phyloP scores from a whole-genome alignment of 2,888 invertebrate species.

The Sesia apiformis region DNA sequence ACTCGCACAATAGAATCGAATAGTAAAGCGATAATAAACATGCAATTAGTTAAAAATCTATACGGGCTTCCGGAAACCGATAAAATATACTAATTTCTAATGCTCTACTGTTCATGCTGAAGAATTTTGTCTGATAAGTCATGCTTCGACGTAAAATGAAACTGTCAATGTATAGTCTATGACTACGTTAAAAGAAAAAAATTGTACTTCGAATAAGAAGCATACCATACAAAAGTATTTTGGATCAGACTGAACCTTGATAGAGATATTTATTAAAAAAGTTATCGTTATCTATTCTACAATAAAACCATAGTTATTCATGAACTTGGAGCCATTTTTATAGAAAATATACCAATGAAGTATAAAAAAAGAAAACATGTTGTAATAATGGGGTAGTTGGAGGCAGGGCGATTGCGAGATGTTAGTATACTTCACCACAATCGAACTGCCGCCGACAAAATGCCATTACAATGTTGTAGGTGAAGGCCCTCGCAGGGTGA shows the following conservation, averaged over 20 bases:
- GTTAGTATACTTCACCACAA: no score
- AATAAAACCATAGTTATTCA: no score
- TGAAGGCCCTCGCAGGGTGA: no score
- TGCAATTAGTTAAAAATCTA: slow-evolving; percentile 47
- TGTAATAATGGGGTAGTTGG: no score
- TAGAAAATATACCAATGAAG: no score
- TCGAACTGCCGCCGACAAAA: no score
- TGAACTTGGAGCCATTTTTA: no score
- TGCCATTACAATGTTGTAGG: no score
- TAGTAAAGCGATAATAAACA: slow-evolving; percentile 44
- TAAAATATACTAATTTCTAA: slow-evolving; percentile 31
- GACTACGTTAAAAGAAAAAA: slow-evolving; percentile 40
- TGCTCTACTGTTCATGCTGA: slow-evolving; percentile 59
- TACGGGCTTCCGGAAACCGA: slow-evolving; percentile 12
- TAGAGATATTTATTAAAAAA: neutral
- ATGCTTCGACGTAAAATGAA: slow-evolving; percentile 49
- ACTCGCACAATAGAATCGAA: slow-evolving; percentile 20
- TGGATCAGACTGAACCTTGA: slow-evolving; percentile 34
- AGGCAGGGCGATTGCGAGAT: no score
- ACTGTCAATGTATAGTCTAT: slow-evolving; percentile 37
- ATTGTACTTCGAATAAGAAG: slow-evolving; percentile 47
- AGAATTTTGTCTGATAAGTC: slow-evolving; percentile 33
- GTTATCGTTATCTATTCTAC: no score
- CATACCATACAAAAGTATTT: slow-evolving; percentile 33
- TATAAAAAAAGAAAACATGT: no score